Conservation (phyloP, 1,140 invertebrate species). For the Thrips palmi region DNA sequence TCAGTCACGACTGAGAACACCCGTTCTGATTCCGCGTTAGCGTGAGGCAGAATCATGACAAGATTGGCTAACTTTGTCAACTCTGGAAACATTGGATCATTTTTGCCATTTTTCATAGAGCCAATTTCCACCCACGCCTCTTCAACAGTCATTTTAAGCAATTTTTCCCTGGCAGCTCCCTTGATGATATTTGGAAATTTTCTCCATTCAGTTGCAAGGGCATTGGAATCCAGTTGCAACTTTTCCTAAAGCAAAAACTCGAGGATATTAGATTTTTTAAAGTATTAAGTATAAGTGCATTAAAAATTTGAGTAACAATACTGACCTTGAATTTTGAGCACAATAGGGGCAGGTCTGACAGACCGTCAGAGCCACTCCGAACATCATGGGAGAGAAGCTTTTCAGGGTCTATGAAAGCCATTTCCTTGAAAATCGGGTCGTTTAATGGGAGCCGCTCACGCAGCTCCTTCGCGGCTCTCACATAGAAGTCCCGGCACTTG, state of each 20-base stretch:
- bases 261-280: slow-evolving; percentile 4
- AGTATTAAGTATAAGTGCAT: no score
- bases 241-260: slow-evolving; percentile 11
- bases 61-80: not conserved
- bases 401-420: no score
- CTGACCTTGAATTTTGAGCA: no score
- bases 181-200: not conserved
- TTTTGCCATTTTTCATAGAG: not conserved
- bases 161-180: not conserved
- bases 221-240: slow-evolving; percentile 7
- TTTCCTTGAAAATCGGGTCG: no score
- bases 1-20: no score
- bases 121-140: slow-evolving; percentile 8
- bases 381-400: no score
- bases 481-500: no score
- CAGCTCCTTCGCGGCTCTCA: no score
- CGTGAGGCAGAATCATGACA: not conserved
- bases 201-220: slow-evolving; percentile 12
- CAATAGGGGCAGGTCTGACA: no score
- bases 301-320: no score
- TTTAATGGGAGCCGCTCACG: no score
- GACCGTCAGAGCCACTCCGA: no score
- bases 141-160: not conserved
- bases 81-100: not conserved
- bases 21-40: not conserved